These are phyloP conservation scores for Andrena chrysosceles DNA, from an alignment of 2,888 invertebrate species.

Conservation along the genomic window DNA sequence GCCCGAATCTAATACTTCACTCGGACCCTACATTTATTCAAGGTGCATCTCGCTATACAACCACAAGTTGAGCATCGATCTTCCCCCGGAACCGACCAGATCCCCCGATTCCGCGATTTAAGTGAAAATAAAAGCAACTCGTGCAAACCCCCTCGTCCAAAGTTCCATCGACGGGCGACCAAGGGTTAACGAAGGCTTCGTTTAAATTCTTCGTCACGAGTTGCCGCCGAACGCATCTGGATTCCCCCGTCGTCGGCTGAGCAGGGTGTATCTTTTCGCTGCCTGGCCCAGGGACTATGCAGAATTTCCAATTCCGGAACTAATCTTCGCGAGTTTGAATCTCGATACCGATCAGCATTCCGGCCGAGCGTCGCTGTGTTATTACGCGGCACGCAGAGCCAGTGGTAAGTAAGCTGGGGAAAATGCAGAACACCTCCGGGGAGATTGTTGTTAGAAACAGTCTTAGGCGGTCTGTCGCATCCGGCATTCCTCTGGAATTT, in stretches of 20 bases:
- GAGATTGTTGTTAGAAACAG: slow-evolving; percentile 39
- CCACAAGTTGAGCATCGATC: not conserved
- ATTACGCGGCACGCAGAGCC: slow-evolving; percentile 30
- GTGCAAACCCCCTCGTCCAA: not conserved
- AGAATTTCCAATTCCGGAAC: slow-evolving; percentile 59
- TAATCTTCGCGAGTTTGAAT: slow-evolving; percentile 60
- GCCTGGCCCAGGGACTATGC: slow-evolving; percentile 19
- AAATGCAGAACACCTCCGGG: slow-evolving; percentile 26
- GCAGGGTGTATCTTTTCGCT: slow-evolving; percentile 27
- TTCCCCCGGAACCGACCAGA: not conserved
- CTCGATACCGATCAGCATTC: slow-evolving; percentile 58
- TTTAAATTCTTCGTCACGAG: slow-evolving; percentile 50
- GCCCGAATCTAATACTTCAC: not conserved
- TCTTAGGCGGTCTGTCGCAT: slow-evolving; percentile 3
- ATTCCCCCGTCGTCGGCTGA: slow-evolving; percentile 28
- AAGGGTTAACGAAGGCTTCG: slow-evolving; percentile 36
- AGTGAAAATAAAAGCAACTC: slow-evolving; percentile 36
- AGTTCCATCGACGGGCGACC: slow-evolving; percentile 1
- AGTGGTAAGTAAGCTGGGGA: slow-evolving; percentile 35
- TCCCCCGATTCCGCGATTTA: slow-evolving; percentile 7
- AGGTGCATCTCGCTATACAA: not conserved
- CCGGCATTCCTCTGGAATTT: slow-evolving; percentile 21
- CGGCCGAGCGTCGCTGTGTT: slow-evolving; percentile 29
- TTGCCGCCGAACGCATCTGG: slow-evolving; percentile 22
- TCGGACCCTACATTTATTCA: not conserved